A percentile compares a stretch with the other conserved stretches of the same genome.
Conservation (phyloP, 2,797 vertebrate genomes). For the Rhadinocentrus ornatus region DNA sequence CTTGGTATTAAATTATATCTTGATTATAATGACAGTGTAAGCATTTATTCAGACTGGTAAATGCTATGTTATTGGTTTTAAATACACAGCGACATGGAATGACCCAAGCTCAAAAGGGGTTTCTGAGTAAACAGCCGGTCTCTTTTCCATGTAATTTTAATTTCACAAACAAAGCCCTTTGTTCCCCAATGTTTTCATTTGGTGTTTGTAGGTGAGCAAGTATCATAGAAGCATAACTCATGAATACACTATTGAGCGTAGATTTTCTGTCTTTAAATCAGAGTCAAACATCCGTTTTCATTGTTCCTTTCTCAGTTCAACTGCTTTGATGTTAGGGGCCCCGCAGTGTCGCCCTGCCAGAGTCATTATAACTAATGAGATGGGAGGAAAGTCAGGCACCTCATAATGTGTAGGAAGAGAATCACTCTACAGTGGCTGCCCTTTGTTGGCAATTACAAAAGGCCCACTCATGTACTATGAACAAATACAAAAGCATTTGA, state of each 20-base stretch:
- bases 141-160: not conserved
- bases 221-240: not conserved
- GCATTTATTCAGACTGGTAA: not conserved
- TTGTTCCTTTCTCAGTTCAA: not conserved
- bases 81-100: not conserved
- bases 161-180: not conserved
- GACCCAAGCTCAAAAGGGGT: not conserved
- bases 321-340: slow-evolving; percentile 20
- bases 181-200: not conserved
- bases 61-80: not conserved
- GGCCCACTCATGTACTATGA: not conserved
- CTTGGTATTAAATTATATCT: not conserved
- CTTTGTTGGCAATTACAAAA: slow-evolving; percentile 23
- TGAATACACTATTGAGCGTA: not conserved
- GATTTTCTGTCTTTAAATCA: slow-evolving; percentile 5
- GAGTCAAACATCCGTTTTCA: not conserved
- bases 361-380: slow-evolving; percentile 54
- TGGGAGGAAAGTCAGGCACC: slow-evolving; percentile 30
- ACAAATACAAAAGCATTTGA: slow-evolving; percentile 3
- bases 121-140: not conserved
- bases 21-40: not conserved
- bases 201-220: not conserved
- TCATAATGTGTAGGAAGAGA: slow-evolving; percentile 43
- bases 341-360: not conserved
- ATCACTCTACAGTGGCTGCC: slow-evolving; percentile 10